These are phyloP conservation scores for Martes martes DNA, from an alignment of 2,113 vertebrate genomes.

Conservation along the genomic window DNA sequence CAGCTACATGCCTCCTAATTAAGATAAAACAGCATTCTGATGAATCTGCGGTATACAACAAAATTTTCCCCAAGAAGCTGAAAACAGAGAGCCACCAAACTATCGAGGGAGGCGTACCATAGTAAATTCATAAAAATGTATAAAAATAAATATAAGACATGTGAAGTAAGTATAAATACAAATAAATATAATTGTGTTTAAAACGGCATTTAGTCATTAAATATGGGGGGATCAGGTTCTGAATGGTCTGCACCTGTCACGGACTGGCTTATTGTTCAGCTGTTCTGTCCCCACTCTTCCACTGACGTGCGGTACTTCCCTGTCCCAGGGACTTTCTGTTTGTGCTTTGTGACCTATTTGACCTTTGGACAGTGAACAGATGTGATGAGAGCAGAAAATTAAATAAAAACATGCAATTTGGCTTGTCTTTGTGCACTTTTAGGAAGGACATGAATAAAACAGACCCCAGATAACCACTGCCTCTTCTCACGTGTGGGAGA, in stretches of 20 bases:
- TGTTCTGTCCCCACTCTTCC: background rate
- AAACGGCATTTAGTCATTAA: background rate
- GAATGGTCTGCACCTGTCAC: background rate
- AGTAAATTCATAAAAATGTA: background rate
- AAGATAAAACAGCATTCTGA: conserved; percentile 63
- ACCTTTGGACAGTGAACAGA: background rate
- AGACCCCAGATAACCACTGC: background rate
- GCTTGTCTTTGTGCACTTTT: background rate
- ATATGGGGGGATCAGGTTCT: background rate
- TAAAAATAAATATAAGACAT: background rate
- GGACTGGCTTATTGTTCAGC: background rate
- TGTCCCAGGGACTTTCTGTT: background rate
- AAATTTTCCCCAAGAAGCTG: background rate
- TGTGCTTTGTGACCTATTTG: background rate
- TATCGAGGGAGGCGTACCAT: background rate
- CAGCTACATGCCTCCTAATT: conserved; percentile 73
- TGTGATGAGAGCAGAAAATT: background rate
- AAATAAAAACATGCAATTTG: no score
- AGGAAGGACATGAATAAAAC: background rate
- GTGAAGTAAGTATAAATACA: background rate
- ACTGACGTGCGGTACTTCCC: background rate
- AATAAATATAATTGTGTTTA: background rate
- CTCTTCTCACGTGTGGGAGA: background rate
- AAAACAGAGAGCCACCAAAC: conserved; percentile 60
- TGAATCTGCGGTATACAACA: conserved; percentile 47